phyloP scores from a whole-genome alignment of 2,797 vertebrate genomes.

The Diceros bicornis region DNA sequence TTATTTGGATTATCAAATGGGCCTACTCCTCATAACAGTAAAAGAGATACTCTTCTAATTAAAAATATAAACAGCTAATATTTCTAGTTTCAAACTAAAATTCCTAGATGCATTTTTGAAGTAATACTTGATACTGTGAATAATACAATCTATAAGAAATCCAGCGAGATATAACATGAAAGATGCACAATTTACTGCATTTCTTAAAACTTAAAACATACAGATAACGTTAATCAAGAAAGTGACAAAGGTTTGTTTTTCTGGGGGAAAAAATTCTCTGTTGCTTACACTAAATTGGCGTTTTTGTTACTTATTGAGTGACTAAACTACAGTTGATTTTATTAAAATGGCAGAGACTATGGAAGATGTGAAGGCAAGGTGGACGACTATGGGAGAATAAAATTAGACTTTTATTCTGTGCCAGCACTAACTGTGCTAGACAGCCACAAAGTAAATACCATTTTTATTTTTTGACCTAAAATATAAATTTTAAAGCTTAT shows the following conservation, averaged over 20 bases:
- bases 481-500: slow-evolving; percentile 3
- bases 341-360: background rate
- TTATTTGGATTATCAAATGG: background rate
- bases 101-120: background rate
- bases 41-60: background rate
- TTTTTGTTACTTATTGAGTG: background rate
- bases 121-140: background rate
- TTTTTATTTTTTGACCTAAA: slow-evolving; percentile 45
- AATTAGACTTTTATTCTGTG: background rate
- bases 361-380: fast-evolving
- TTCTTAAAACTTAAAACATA: background rate
- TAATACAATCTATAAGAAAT: background rate
- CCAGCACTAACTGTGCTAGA: background rate
- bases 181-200: background rate
- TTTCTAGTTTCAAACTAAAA: background rate
- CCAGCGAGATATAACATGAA: background rate
- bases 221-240: background rate
- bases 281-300: background rate
- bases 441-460: background rate
- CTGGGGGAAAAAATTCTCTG: background rate
- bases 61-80: background rate
- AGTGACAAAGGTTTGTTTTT: background rate
- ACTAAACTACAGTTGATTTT: background rate
- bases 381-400: background rate
- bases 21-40: background rate